Percentiles rank a stretch among this genome's conserved stretches.
These are phyloP conservation scores for Tauraco erythrolophus DNA, from an alignment of 2,113 vertebrate genomes.

Conservation along the genomic window DNA sequence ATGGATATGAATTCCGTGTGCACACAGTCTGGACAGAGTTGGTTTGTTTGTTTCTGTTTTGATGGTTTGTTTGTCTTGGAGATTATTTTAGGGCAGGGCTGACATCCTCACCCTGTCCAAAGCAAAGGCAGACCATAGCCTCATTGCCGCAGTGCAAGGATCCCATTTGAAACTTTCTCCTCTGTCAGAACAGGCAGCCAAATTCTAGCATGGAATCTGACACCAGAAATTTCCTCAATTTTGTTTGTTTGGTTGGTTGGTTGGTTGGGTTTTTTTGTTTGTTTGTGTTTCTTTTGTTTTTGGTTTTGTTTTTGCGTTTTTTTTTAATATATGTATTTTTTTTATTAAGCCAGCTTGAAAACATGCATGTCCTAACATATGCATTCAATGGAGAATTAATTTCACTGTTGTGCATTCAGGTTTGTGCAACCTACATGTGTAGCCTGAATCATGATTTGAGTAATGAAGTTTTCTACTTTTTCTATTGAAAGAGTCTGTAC, in stretches of 20 bases:
- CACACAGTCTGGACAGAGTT: background rate
- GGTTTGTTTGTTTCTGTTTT: conserved; percentile 31
- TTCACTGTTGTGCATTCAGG: background rate
- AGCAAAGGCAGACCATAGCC: background rate
- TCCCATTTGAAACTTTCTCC: background rate
- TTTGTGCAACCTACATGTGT: background rate
- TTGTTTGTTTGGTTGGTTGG: background rate
- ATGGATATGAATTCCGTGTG: background rate
- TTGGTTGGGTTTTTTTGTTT: background rate
- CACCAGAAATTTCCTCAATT: background rate
- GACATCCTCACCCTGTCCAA: background rate
- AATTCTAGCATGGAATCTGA: background rate
- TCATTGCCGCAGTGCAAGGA: background rate
- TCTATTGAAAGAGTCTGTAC: background rate
- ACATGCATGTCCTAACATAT: background rate
- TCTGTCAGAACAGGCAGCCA: background rate
- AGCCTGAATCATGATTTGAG: background rate
- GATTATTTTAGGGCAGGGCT: background rate
- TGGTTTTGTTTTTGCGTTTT: no score
- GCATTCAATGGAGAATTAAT: background rate
- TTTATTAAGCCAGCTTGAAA: background rate
- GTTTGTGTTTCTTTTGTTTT: background rate
- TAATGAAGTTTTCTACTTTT: background rate
- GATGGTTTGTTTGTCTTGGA: conserved; percentile 24
- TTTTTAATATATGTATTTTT: background rate